Evolutionary conservation across 1,140 invertebrate genomes (phyloP), one percentile per base, ranked within the genome.

Genomic region (Gryon sp.): DNA sequence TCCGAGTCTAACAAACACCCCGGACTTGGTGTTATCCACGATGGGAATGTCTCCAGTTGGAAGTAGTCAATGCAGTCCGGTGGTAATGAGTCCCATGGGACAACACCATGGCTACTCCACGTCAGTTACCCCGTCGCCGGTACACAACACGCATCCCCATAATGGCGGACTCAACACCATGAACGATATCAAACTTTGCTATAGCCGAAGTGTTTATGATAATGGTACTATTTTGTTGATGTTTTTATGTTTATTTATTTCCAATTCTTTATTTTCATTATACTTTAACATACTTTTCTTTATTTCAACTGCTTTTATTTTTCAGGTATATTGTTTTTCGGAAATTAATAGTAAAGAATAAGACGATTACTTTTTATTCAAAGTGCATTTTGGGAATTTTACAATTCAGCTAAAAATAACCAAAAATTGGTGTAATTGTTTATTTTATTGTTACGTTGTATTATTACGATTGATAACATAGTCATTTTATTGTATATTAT

Each of bases 1-100:
- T 53, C 82, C 86, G 4, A 86, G 82, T 59, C 72, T 87, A 5
- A 79, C 82, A 4, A 84, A 87, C 66, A 83, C 86, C 9, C 84
- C 86, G 14, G 72, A 87, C 1, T 84, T 87, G 24, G 73, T 76
- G 9, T 65, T 80, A 34, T 78, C 78, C 0, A 84, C 86, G 26
- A 85, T 88, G 79, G 85, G 85, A 2, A 87, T 89, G 83, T 87
- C 88, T 1, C 84, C 88, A 19, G 83, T 86, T 0, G 80, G 79
- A 0, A 82, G 82, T 74, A 88, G 84, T 34, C 82, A 86, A 24
- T 87, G 86, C 48, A 87, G 85, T 57, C 83, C 86, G 0, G 82
- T 86, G 63, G 82, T 86, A 1, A 85, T 87, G 83, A 86, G 86
- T 46, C 82, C 86, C 1, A 86, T 87, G 84, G 82, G 80, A 6